phyloP scores from a whole-genome alignment of 1,140 invertebrate genomes.

The Microvelia longipes region DNA sequence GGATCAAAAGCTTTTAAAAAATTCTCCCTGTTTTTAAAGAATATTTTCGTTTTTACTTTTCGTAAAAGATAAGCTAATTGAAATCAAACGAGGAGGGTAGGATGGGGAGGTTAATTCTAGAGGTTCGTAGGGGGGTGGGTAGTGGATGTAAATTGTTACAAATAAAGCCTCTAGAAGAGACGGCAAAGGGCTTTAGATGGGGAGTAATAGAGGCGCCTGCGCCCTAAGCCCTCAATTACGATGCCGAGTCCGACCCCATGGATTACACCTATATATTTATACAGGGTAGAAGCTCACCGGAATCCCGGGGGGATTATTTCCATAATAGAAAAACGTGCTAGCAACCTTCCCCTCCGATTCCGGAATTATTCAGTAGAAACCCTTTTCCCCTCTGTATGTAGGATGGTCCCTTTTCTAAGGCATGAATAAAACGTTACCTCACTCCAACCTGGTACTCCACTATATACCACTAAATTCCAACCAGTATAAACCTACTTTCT shows the following conservation, averaged over 20 bases:
- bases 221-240: constrained; percentile 4
- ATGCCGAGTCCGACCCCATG: neutral
- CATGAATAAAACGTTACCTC: neutral
- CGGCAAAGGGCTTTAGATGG: neutral
- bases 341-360: neutral
- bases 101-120: neutral
- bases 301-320: constrained; percentile 12
- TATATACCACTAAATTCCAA: neutral
- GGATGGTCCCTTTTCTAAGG: no score
- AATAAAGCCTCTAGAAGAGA: neutral
- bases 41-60: neutral
- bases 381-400: neutral
- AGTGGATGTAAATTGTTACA: neutral
- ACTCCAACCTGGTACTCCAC: neutral
- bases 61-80: neutral
- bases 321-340: constrained; percentile 14
- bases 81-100: neutral
- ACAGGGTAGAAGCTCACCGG: neutral
- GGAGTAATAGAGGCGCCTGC: neutral
- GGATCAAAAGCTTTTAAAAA: neutral
- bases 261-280: constrained; percentile 5
- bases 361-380: neutral
- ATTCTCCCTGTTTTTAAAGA: neutral
- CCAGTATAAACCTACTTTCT: neutral
- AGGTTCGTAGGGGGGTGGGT: neutral